Evolutionary conservation across 2,113 vertebrate species (phyloP).

Genomic region (Alces alces): DNA sequence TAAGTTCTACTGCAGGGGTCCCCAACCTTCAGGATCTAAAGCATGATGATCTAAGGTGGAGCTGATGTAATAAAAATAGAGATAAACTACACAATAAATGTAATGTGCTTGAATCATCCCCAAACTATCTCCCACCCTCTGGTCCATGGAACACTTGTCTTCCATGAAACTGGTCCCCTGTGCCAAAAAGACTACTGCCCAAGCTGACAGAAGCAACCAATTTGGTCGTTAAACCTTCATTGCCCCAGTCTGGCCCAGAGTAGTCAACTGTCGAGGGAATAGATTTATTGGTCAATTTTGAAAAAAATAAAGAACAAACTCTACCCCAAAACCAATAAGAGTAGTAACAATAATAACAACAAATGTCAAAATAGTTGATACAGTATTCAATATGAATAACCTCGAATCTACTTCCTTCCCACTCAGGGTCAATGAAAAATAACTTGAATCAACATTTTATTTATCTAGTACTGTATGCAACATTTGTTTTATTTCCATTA

Average conservation of each 20-base stretch:
- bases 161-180: neutral
- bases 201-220: neutral
- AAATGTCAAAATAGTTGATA: neutral
- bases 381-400: neutral
- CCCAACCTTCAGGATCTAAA: neutral
- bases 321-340: neutral
- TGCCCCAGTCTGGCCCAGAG: neutral
- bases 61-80: neutral
- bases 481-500: conserved; percentile 35
- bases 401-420: neutral
- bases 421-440: neutral
- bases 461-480: conserved; percentile 7
- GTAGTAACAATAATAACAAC: neutral
- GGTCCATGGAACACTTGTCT: neutral
- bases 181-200: neutral
- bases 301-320: neutral
- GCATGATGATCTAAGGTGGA: neutral
- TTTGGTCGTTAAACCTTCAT: neutral
- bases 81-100: neutral
- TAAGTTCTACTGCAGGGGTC: neutral
- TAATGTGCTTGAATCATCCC: neutral
- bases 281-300: neutral
- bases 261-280: neutral
- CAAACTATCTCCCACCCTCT: neutral
- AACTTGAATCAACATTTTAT: conserved; percentile 17